A percentile compares a stretch with the other conserved stretches of the same genome.
Evolutionary conservation across 2,888 invertebrate genomes (phyloP).

Genomic region (Allophyes oxyacanthae): DNA sequence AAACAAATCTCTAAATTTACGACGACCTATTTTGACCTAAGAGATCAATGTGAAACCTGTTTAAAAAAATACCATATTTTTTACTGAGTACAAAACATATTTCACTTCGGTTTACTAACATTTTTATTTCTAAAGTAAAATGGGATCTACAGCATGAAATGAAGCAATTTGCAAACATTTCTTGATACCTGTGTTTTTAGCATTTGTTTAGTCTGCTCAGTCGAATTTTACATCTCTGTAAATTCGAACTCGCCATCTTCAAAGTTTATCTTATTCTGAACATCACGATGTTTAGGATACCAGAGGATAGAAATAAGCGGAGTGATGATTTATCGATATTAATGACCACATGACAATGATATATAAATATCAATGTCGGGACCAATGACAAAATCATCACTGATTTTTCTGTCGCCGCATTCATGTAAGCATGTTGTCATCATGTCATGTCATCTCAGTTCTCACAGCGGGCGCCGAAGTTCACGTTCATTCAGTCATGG

Average conservation of each 20-base stretch:
- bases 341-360: neutral
- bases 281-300: constrained; percentile 21
- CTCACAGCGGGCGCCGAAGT: no score
- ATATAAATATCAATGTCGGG: no score
- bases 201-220: neutral
- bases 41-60: constrained; percentile 1
- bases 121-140: no score
- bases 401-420: no score
- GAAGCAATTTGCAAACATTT: constrained; percentile 1
- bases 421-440: no score
- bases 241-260: constrained; percentile 9
- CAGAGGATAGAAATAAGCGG: constrained; percentile 14
- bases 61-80: neutral
- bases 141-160: neutral
- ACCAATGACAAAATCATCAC: no score
- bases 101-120: no score
- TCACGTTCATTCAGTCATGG: no score
- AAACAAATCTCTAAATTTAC: constrained; percentile 11
- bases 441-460: no score
- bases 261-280: constrained; percentile 24
- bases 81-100: no score
- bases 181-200: constrained; percentile 9
- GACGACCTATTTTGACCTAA: constrained; percentile 17
- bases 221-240: constrained; percentile 1
- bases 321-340: constrained; percentile 18